Percentiles rank a stretch among this genome's conserved stretches.
phyloP scores from a whole-genome alignment of 2,113 vertebrate species.

The Rhinoptilus africanus region DNA sequence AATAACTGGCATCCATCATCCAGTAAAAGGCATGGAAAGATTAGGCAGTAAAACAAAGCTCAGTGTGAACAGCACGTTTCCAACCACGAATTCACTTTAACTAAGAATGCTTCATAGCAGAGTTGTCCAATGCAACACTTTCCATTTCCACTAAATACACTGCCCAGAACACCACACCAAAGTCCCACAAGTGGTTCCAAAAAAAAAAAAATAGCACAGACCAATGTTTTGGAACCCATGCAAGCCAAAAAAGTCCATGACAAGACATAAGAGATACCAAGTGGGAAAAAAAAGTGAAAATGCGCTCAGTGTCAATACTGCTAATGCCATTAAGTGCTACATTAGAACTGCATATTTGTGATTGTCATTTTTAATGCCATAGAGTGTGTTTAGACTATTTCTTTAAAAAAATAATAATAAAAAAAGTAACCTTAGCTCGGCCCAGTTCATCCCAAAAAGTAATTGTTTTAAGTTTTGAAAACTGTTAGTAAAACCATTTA shows the following conservation, averaged over 20 bases:
- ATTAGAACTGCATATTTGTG: conserved; percentile 78
- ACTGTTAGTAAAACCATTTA: conserved; percentile 86
- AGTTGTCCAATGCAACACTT: conserved; percentile 79
- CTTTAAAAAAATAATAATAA: not conserved
- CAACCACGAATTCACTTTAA: conserved; percentile 77
- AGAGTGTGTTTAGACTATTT: conserved; percentile 77
- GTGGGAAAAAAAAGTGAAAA: conserved; percentile 76
- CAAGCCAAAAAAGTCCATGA: conserved; percentile 76
- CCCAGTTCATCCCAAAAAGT: conserved; percentile 81
- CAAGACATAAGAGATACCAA: conserved; percentile 75
- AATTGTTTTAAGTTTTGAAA: conserved; percentile 77
- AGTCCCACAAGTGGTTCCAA: conserved; percentile 80
- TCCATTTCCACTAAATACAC: conserved; percentile 77
- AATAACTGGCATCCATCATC: conserved; percentile 81
- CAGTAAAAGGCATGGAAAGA: conserved; percentile 77
- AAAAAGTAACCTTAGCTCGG: conserved; percentile 74
- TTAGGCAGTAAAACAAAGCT: conserved; percentile 79
- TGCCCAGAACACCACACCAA: conserved; percentile 81
- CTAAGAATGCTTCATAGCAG: conserved; percentile 78
- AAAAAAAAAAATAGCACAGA: conserved; percentile 65
- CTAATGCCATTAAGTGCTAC: conserved; percentile 80
- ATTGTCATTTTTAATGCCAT: conserved; percentile 72
- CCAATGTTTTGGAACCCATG: conserved; percentile 82
- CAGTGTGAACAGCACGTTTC: conserved; percentile 79
- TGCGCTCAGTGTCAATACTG: conserved; percentile 76